These are phyloP conservation scores for Parazoanthus atlanticus DNA, from an alignment of 92 coral and sea anemone species.

Conservation along the genomic window DNA sequence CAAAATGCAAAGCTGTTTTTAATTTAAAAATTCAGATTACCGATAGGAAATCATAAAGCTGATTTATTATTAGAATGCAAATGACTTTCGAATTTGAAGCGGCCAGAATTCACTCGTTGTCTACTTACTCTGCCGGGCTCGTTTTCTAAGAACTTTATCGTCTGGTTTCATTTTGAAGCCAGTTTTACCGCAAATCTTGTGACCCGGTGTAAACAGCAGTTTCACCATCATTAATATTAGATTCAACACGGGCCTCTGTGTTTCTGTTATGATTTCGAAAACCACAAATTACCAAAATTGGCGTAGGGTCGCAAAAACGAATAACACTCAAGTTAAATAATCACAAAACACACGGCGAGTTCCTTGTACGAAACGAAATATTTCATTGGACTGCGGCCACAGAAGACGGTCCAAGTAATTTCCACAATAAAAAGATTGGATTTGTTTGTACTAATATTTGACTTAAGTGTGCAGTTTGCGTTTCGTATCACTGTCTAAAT, in stretches of 20 bases:
- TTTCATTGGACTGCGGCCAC: neutral
- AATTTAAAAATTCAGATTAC: neutral
- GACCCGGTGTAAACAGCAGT: neutral
- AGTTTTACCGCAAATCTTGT: neutral
- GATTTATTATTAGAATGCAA: neutral
- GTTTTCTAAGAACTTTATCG: neutral
- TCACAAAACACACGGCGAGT: neutral
- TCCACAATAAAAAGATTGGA: neutral
- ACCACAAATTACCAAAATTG: conserved; percentile 4
- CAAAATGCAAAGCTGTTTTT: neutral
- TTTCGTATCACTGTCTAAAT: neutral
- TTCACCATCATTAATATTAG: conserved; percentile 6
- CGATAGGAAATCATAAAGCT: neutral
- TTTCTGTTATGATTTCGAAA: neutral
- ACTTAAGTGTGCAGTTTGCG: neutral
- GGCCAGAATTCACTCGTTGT: neutral
- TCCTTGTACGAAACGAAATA: neutral
- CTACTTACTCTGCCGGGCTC: neutral
- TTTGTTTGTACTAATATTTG: neutral
- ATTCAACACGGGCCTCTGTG: neutral
- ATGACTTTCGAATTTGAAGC: neutral
- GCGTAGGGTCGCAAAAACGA: neutral
- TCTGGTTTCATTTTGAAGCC: neutral
- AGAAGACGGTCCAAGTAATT: neutral
- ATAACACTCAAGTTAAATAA: conserved; percentile 11